Percentiles rank a stretch among this genome's conserved stretches.
phyloP scores from a whole-genome alignment of 1,140 invertebrate genomes.

The Hyphantria cunea region DNA sequence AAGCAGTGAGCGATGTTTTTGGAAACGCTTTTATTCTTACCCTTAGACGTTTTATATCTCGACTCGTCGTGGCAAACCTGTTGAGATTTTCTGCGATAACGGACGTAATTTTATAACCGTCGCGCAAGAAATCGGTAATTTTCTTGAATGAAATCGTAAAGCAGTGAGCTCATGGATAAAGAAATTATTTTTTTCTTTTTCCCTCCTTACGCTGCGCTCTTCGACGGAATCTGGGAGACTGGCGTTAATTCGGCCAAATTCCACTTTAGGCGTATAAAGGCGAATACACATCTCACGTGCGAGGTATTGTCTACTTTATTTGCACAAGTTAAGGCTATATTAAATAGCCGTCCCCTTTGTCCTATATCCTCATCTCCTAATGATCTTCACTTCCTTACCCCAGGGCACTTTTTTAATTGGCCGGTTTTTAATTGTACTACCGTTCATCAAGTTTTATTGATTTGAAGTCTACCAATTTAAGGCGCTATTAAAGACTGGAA shows the following conservation, averaged over 20 bases:
- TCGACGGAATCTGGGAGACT: neutral
- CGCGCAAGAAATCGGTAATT: conserved; percentile 9
- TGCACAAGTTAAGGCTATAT: neutral
- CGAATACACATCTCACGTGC: neutral
- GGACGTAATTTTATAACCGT: conserved; percentile 28
- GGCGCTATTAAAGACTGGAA: too few species aligned
- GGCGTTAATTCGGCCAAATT: neutral
- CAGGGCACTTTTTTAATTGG: conserved; percentile 2
- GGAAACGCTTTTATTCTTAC: conserved; percentile 35
- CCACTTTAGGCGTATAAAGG: neutral
- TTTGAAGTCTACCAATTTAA: too few species aligned
- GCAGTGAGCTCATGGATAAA: neutral
- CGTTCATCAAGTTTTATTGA: too few species aligned
- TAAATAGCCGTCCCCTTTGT: neutral
- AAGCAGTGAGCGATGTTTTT: conserved; percentile 33
- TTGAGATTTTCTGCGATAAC: conserved; percentile 31
- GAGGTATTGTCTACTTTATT: neutral
- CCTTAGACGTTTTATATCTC: conserved; percentile 39
- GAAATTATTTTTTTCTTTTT: neutral
- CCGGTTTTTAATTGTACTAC: too few species aligned
- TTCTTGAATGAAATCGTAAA: neutral
- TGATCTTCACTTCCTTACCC: neutral
- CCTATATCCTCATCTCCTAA: neutral
- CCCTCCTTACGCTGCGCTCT: neutral
- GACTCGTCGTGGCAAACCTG: conserved; percentile 38